Base-by-base conservation (phyloP, 2,113 vertebrate genomes). In the Pipa parva region DNA sequence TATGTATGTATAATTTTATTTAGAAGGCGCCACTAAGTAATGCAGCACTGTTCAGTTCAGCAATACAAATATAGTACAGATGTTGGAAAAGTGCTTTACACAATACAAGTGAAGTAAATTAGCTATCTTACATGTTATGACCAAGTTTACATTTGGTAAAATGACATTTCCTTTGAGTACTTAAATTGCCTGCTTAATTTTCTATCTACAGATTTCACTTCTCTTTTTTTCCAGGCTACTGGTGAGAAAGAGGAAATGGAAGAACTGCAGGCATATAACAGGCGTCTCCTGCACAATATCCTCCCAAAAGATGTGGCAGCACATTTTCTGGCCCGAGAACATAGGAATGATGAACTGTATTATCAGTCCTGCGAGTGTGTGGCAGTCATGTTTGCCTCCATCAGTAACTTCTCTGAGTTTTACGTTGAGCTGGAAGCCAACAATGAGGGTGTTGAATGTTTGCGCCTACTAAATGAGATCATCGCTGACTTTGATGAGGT, bases 161-260 rank as follows among this genome's bases (percentile, higher is more conserved):
- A 31, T 6, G 5, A 31, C n/a, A n/a, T n/a, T n/a, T n/a, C n/a
- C n/a, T n/a, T n/a, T n/a, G n/a, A n/a, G n/a, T 31, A 10, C 29
- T 6, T 31, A 10, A 10, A 31, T 10, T 10, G 7, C 39, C 39
- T 4, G n/a, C 3, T 11, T 4, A 39, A 42, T 4, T 7, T 42
- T 24, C 18, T 49, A 12, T 11, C 4, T 46, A 17, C 13, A 4
- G 2, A 2, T 49, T 49, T 8, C 18, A 7, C 20, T 24, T 49
- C 46, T 46, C 18, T 46, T 46, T 24, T 27, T 11, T 36, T 1
- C 17, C 79, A 98, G 95, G 95, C 95, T 25, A 97, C 94, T 4
- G 89, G 94, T 1, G 95, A 98, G 85, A 98, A 98, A 79, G 95
- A 98, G 76, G 95, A 97, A 78, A 98, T 97, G 95, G 95, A 98